phyloP scores from a whole-genome alignment of 2,113 vertebrate genomes.

The Pipa parva region DNA sequence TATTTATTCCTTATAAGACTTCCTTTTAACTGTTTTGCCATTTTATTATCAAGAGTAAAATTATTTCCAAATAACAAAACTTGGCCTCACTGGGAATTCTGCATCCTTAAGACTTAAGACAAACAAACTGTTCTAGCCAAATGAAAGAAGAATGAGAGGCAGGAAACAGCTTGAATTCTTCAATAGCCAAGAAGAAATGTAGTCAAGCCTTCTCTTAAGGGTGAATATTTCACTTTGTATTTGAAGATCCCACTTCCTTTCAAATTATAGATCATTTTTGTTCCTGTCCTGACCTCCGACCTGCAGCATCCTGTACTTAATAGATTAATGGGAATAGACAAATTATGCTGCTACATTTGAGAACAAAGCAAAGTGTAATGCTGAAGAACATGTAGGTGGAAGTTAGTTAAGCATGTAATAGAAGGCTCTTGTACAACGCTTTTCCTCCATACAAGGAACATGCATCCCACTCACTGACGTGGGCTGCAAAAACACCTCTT shows the following conservation, averaged over 20 bases:
- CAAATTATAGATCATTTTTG: constrained; percentile 20
- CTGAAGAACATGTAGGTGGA: constrained; percentile 50
- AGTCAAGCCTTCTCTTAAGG: constrained; percentile 49
- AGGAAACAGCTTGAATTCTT: constrained; percentile 53
- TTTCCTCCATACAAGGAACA: neutral
- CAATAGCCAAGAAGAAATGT: constrained; percentile 49
- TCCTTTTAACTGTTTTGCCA: neutral
- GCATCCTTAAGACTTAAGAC: constrained; percentile 9
- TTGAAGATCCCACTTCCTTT: constrained; percentile 54
- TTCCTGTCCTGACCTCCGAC: constrained; percentile 54
- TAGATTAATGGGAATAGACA: constrained; percentile 47
- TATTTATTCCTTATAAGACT: neutral
- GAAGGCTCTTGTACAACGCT: constrained; percentile 3
- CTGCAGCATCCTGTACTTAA: constrained; percentile 54
- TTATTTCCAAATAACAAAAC: neutral
- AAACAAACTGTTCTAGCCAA: constrained; percentile 41
- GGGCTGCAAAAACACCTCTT: neutral
- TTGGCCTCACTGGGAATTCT: constrained; percentile 5
- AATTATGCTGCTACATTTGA: constrained; percentile 47
- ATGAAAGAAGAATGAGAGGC: constrained; percentile 30
- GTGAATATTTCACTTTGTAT: constrained; percentile 42
- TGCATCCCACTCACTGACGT: constrained; percentile 17
- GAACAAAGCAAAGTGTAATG: constrained; percentile 39
- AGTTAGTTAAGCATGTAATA: constrained; percentile 36
- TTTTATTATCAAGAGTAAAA: neutral